These are phyloP conservation scores for Equus quagga DNA, from an alignment of 2,113 vertebrate genomes.

Conservation along the genomic window DNA sequence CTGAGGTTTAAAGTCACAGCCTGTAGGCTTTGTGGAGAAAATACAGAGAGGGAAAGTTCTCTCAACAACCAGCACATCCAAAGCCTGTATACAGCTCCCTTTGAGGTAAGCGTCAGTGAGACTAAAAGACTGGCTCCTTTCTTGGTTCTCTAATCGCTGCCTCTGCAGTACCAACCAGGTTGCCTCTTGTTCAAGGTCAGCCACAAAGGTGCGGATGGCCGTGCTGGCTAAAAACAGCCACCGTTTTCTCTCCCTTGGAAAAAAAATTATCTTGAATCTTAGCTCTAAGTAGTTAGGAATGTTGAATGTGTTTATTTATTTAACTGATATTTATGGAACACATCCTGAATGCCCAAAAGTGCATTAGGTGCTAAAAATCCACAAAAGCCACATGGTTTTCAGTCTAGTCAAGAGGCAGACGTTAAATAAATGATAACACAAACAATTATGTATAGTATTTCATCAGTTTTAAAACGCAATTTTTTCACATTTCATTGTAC, in stretches of 20 bases:
- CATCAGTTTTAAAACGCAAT: not conserved
- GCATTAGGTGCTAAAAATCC: not conserved
- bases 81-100: not conserved
- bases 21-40: not conserved
- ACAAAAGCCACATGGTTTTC: not conserved
- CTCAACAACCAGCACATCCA: not conserved
- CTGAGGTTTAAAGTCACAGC: conserved; percentile 8
- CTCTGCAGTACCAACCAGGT: not conserved
- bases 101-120: not conserved
- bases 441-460: not conserved
- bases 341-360: not conserved
- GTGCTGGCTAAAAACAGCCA: not conserved
- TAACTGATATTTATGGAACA: not conserved
- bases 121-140: not conserved
- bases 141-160: conserved; percentile 36
- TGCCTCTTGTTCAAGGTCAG: not conserved
- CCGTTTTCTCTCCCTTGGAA: not conserved
- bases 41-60: not conserved
- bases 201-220: not conserved
- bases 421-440: not conserved
- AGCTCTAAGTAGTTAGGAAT: not conserved
- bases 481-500: not conserved
- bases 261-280: not conserved
- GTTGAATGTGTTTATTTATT: not conserved
- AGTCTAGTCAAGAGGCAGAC: not conserved